Evolutionary conservation across 2,888 invertebrate genomes (phyloP).

Genomic region (Hypomecis punctinalis): DNA sequence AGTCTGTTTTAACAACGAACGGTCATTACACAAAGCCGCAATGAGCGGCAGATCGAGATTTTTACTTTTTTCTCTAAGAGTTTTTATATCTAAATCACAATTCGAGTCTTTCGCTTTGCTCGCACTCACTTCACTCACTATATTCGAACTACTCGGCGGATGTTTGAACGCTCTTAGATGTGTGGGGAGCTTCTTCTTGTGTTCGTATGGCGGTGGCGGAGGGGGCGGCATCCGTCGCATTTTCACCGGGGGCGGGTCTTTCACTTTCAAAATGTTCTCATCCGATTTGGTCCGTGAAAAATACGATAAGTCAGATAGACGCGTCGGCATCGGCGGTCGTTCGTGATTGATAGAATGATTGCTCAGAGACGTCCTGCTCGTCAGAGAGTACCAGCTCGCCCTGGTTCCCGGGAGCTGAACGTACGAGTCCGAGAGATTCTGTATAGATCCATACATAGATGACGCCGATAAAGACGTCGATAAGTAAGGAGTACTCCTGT

Average conservation of each 20-base stretch:
- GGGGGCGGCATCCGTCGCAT: slow-evolving; percentile 84
- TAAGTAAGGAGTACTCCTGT: slow-evolving; percentile 93
- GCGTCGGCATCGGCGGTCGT: slow-evolving; percentile 86
- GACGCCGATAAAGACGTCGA: slow-evolving; percentile 87
- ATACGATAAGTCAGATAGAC: slow-evolving; percentile 77
- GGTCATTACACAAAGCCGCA: slow-evolving; percentile 96
- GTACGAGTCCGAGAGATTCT: slow-evolving; percentile 91
- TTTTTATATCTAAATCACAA: slow-evolving; percentile 90
- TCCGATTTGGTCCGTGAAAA: slow-evolving; percentile 91
- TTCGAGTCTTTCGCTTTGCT: slow-evolving; percentile 74
- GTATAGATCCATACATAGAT: slow-evolving; percentile 91
- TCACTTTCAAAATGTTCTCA: slow-evolving; percentile 90
- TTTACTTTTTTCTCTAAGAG: slow-evolving; percentile 94
- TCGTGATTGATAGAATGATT: slow-evolving; percentile 87
- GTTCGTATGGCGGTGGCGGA: slow-evolving; percentile 82
- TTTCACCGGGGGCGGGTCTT: slow-evolving; percentile 80
- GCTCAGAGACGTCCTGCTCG: slow-evolving; percentile 85
- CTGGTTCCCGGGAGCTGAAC: slow-evolving; percentile 87
- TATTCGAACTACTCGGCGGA: slow-evolving; percentile 53
- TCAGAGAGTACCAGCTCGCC: slow-evolving; percentile 87
- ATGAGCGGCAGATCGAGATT: slow-evolving; percentile 96
- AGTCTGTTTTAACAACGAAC: slow-evolving; percentile 94
- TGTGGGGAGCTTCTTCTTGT: slow-evolving; percentile 84
- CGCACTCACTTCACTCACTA: slow-evolving; percentile 63
- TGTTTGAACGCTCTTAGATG: slow-evolving; percentile 68